A percentile compares a stretch with the other conserved stretches of the same genome.
Evolutionary conservation across 2,888 invertebrate genomes (phyloP).

Genomic region (Chaetoderma sp.): DNA sequence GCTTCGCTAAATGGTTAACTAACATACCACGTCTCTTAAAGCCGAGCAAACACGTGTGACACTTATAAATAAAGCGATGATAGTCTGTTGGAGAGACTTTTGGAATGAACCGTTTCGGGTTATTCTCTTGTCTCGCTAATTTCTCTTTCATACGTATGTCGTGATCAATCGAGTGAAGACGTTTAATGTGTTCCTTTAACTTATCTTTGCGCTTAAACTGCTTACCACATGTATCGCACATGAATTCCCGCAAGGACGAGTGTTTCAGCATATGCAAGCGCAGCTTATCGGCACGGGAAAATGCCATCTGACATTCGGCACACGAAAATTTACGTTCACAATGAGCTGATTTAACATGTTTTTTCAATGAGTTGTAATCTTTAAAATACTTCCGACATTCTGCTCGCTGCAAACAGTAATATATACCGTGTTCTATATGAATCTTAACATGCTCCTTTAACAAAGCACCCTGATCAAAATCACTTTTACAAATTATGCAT

Average conservation of each 20-base stretch:
- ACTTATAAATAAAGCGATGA: constrained; percentile 81
- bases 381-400: constrained; percentile 78
- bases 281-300: constrained; percentile 80
- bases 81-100: constrained; percentile 77
- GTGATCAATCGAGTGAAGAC: constrained; percentile 75
- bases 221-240: constrained; percentile 82
- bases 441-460: constrained; percentile 78
- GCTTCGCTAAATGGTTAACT: constrained; percentile 85
- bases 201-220: constrained; percentile 80
- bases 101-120: constrained; percentile 73
- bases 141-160: constrained; percentile 47
- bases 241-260: constrained; percentile 78
- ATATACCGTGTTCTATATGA: constrained; percentile 77
- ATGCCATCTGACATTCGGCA: constrained; percentile 78
- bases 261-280: constrained; percentile 80
- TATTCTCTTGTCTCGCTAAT: constrained; percentile 28
- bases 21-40: constrained; percentile 88
- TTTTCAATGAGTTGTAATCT: constrained; percentile 79
- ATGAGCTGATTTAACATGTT: constrained; percentile 82
- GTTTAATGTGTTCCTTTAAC: constrained; percentile 79
- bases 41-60: constrained; percentile 80
- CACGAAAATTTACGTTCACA: constrained; percentile 78
- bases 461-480: constrained; percentile 72
- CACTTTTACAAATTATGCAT: constrained; percentile 80
- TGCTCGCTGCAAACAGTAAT: constrained; percentile 79